Evolutionary conservation across 2,113 vertebrate genomes (phyloP).

Genomic region (Mormyrus iriodes): DNA sequence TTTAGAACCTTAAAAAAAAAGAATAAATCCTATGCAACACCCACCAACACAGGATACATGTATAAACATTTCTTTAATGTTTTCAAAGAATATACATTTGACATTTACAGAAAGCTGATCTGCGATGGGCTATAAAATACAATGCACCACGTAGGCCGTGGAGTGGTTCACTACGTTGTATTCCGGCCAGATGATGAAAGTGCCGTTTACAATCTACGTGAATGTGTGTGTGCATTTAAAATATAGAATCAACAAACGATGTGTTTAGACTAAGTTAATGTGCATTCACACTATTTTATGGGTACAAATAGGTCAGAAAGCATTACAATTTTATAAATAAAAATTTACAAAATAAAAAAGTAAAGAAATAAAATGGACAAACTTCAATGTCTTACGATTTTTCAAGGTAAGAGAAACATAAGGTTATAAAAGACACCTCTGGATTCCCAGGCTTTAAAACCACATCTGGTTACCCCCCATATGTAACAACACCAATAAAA

Average conservation of each 20-base stretch:
- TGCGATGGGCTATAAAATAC: neutral
- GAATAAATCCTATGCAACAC: slow-evolving; percentile 9
- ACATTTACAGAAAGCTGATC: slow-evolving; percentile 18
- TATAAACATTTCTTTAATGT: slow-evolving; percentile 24
- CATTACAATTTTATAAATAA: slow-evolving; percentile 4
- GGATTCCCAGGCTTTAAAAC: neutral
- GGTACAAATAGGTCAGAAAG: neutral
- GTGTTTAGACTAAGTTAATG: slow-evolving; percentile 6
- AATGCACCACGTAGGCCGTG: slow-evolving; percentile 9
- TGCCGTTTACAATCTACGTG: neutral
- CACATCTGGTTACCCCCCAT: neutral
- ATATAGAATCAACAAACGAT: neutral
- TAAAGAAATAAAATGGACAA: slow-evolving; percentile 6
- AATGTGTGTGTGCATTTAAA: neutral
- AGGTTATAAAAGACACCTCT: neutral
- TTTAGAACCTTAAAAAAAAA: slow-evolving; percentile 24
- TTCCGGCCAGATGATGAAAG: neutral
- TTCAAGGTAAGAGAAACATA: neutral
- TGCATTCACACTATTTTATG: slow-evolving; percentile 11
- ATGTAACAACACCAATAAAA: neutral
- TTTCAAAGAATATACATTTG: slow-evolving; percentile 29
- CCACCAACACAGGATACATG: slow-evolving; percentile 19
- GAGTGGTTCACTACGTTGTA: slow-evolving; percentile 1
- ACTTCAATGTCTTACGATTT: neutral
- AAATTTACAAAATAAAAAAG: slow-evolving; percentile 16